phyloP scores from a whole-genome alignment of 2,797 vertebrate genomes.

The Pseudomugil gertrudae region DNA sequence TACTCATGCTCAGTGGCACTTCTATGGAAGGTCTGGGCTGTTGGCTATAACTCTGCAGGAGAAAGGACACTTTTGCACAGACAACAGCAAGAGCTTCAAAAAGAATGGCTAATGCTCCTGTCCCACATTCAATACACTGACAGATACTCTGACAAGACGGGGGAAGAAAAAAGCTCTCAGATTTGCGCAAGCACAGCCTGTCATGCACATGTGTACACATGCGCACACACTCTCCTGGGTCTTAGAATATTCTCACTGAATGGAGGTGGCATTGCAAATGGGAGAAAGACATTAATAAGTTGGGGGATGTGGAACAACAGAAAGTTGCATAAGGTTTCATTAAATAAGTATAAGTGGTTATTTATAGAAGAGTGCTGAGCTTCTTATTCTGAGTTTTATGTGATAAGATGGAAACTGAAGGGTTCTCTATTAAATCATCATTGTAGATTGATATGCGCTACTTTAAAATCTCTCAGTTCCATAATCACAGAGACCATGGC shows the following conservation, averaged over 20 bases:
- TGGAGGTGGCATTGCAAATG: conserved; percentile 28
- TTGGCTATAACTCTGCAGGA: conserved; percentile 41
- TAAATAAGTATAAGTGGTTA: conserved; percentile 60
- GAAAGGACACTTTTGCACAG: conserved; percentile 54
- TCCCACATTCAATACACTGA: conserved; percentile 60
- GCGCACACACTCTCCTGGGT: conserved; percentile 33
- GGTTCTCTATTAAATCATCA: conserved; percentile 50
- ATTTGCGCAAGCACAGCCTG: conserved; percentile 22
- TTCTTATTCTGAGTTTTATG: conserved; percentile 32
- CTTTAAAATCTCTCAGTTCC: conserved; percentile 31
- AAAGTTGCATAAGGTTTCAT: conserved; percentile 44
- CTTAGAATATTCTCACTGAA: conserved; percentile 42
- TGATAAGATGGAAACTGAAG: conserved; percentile 46
- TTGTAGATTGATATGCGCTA: conserved; percentile 50
- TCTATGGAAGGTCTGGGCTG: conserved; percentile 45
- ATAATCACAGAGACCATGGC: conserved; percentile 18
- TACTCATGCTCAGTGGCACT: conserved; percentile 60
- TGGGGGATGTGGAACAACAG: conserved; percentile 34
- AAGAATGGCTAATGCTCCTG: conserved; percentile 67
- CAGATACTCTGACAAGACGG: conserved; percentile 49
- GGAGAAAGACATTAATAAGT: conserved; percentile 55
- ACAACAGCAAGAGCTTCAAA: conserved; percentile 67
- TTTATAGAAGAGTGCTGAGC: conserved; percentile 43
- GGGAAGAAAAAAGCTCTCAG: conserved; percentile 14
- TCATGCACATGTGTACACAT: conserved; percentile 25